Percentiles rank a stretch among this genome's conserved stretches.
Conservation (phyloP, 2,113 vertebrate species). For the Amia ocellicauda region DNA sequence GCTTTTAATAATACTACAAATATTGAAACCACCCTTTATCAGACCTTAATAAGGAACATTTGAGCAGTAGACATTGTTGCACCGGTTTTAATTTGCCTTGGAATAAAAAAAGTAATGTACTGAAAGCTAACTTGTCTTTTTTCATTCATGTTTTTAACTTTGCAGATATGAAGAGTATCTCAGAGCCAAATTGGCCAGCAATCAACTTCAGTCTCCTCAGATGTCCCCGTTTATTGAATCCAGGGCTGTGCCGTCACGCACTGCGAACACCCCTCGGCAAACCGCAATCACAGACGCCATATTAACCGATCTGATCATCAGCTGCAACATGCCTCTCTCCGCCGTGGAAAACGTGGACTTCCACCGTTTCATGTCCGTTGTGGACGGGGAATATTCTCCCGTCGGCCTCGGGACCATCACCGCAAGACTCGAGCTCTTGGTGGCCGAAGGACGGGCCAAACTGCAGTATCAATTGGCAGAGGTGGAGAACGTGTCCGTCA, state of each 20-base stretch:
- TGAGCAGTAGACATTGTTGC: neutral
- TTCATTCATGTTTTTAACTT: slow-evolving; percentile 15
- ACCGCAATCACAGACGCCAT: slow-evolving; percentile 26
- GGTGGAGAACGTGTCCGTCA: slow-evolving; percentile 25
- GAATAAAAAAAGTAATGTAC: neutral
- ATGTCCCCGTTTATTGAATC: slow-evolving; percentile 24
- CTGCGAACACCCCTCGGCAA: slow-evolving; percentile 20
- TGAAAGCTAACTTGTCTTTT: neutral
- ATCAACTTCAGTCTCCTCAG: slow-evolving; percentile 15
- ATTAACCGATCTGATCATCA: slow-evolving; percentile 26
- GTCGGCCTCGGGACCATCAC: slow-evolving; percentile 18
- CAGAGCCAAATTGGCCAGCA: slow-evolving; percentile 14
- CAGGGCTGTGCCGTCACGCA: slow-evolving; percentile 1
- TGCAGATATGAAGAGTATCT: slow-evolving; percentile 27
- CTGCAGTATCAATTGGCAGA: slow-evolving; percentile 20
- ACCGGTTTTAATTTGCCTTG: neutral
- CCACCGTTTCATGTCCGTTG: slow-evolving; percentile 18
- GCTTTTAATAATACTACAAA: too few relatives aligned
- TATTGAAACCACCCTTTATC: too few relatives aligned
- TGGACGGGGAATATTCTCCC: slow-evolving; percentile 21
- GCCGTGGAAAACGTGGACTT: slow-evolving; percentile 23
- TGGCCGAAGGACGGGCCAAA: slow-evolving; percentile 19
- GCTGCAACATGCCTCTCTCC: slow-evolving; percentile 29
- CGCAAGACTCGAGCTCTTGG: slow-evolving; percentile 18
- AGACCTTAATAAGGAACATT: neutral